Conservation (phyloP, 2,113 vertebrate genomes). For the Polyodon spathula region DNA sequence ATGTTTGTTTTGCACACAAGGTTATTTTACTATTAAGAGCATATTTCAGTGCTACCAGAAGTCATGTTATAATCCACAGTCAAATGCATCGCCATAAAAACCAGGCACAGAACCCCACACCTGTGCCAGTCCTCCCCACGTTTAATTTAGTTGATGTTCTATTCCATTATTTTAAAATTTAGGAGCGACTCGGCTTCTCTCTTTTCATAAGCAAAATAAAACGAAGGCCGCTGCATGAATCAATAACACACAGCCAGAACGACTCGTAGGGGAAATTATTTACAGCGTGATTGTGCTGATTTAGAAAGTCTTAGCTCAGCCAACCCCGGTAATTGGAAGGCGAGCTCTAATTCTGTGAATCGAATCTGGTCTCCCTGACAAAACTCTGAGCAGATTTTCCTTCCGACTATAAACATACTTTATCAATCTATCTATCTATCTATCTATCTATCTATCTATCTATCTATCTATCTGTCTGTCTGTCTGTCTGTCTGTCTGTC, state of each 20-base stretch:
- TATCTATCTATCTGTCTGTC: background rate
- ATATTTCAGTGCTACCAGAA: too few species aligned
- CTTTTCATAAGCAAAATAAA: background rate
- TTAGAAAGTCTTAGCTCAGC: background rate
- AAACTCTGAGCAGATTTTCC: background rate
- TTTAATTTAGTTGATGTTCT: background rate
- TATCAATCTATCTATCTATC: background rate
- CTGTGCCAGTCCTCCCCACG: background rate
- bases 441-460: background rate
- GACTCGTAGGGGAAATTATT: background rate
- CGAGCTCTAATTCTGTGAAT: background rate
- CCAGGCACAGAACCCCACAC: background rate
- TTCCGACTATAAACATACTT: background rate
- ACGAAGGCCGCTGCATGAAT: slow-evolving; percentile 1
- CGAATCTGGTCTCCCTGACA: background rate
- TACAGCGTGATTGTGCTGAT: background rate
- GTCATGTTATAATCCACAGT: too few species aligned
- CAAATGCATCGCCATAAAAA: too few species aligned
- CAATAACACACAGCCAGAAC: background rate
- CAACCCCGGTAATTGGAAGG: background rate
- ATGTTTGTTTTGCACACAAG: too few species aligned
- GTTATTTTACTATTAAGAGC: too few species aligned
- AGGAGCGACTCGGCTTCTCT: background rate
- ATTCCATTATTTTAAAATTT: background rate
- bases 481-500: background rate